A percentile compares a stretch with the other conserved stretches of the same genome.
phyloP scores from a whole-genome alignment of 2,888 invertebrate species.

The Apotomis turbidana region DNA sequence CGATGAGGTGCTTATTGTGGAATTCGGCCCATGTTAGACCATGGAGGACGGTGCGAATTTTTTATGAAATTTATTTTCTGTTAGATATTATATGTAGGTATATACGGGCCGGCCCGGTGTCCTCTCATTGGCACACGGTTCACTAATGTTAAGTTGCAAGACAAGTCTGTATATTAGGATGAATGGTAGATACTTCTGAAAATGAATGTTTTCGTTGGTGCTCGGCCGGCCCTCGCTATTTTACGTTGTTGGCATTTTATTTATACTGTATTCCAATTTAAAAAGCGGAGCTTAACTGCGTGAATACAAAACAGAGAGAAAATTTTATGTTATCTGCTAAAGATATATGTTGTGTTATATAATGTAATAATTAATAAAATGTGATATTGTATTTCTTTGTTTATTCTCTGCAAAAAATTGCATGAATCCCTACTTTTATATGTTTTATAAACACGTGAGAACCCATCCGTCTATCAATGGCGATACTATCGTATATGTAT shows the following conservation, averaged over 20 bases:
- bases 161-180: conserved; percentile 45
- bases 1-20: conserved; percentile 73
- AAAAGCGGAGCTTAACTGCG: conserved; percentile 69
- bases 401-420: conserved; percentile 42
- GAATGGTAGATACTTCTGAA: conserved; percentile 43
- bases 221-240: conserved; percentile 57
- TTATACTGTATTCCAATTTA: conserved; percentile 73
- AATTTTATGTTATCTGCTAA: conserved; percentile 73
- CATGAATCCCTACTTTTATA: no score
- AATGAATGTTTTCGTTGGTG: conserved; percentile 49
- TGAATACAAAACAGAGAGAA: conserved; percentile 61
- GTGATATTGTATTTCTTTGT: conserved; percentile 71
- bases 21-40: conserved; percentile 54
- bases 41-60: conserved; percentile 68
- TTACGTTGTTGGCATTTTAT: conserved; percentile 77
- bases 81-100: conserved; percentile 36
- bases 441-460: no score
- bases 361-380: conserved; percentile 79
- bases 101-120: conserved; percentile 41
- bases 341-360: conserved; percentile 79
- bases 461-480: no score
- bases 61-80: conserved; percentile 54
- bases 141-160: conserved; percentile 26
- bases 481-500: no score
- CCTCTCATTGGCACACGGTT: conserved; percentile 24